phyloP scores from a whole-genome alignment of 2,888 invertebrate genomes.

The Bellardia pandia region DNA sequence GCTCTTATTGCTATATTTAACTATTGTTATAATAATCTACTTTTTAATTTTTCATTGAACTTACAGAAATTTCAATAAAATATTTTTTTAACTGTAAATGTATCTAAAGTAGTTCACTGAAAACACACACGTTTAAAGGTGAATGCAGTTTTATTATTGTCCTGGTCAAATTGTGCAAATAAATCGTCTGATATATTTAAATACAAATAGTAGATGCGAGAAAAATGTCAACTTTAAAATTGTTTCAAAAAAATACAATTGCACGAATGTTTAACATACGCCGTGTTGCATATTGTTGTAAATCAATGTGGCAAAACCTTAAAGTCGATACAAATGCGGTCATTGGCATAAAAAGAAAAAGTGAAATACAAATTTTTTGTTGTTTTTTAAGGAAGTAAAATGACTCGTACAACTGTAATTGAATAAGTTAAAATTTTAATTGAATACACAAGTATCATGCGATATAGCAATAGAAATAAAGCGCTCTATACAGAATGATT shows the following conservation, averaged over 20 bases:
- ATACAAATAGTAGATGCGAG: too few relatives aligned
- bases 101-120: too few relatives aligned
- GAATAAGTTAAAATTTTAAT: not conserved
- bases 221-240: not conserved
- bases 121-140: too few relatives aligned
- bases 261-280: slow-evolving; percentile 7
- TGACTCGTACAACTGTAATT: slow-evolving; percentile 21
- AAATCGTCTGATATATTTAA: too few relatives aligned
- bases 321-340: slow-evolving; percentile 59
- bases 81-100: too few relatives aligned
- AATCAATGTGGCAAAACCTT: slow-evolving; percentile 19
- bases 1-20: too few relatives aligned
- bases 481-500: not conserved
- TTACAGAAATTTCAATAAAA: too few relatives aligned
- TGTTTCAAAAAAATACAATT: not conserved
- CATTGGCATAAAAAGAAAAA: slow-evolving; percentile 52
- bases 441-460: slow-evolving; percentile 8
- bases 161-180: too few relatives aligned
- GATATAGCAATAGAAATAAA: slow-evolving; percentile 15
- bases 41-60: too few relatives aligned
- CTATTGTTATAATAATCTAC: too few relatives aligned
- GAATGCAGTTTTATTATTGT: too few relatives aligned
- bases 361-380: not conserved
- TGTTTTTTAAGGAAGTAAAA: slow-evolving; percentile 21
- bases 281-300: not conserved